phyloP scores from a whole-genome alignment of 2,113 vertebrate species.

The Cyphomyrus discorhynchus region DNA sequence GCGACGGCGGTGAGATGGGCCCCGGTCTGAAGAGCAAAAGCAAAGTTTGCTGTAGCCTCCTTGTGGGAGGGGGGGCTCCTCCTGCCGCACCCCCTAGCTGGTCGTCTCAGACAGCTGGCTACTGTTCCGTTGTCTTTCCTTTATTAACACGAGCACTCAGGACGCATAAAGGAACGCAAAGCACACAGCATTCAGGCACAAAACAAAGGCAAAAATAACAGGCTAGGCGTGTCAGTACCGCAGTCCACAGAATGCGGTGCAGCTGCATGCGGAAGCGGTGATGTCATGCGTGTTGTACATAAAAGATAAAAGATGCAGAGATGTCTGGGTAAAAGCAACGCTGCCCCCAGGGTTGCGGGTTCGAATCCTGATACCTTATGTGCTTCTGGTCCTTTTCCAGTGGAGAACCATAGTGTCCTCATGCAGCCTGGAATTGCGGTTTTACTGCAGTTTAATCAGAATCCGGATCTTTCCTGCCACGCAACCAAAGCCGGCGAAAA shows the following conservation, averaged over 20 bases:
- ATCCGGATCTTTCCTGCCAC: not conserved
- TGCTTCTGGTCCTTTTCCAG: not conserved
- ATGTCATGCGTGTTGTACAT: not conserved
- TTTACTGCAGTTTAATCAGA: not conserved
- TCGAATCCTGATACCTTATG: not conserved
- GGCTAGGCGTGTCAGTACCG: not conserved
- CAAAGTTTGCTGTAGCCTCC: not conserved
- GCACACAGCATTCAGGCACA: not conserved
- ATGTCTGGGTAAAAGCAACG: not conserved
- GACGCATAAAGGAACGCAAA: not conserved
- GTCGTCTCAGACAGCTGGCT: not conserved
- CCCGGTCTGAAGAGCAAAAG: not conserved
- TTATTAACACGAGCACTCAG: not conserved
- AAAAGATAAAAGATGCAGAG: not conserved
- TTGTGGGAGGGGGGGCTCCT: not conserved
- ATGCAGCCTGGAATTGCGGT: not conserved
- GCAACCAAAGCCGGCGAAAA: not conserved
- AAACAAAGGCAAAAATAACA: not conserved
- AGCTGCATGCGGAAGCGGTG: not conserved
- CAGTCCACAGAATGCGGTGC: not conserved
- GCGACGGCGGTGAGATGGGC: not conserved
- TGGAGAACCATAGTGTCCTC: not conserved
- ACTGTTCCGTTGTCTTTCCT: not conserved
- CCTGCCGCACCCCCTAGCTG: not conserved
- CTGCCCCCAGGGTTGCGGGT: not conserved